Conservation (phyloP, 2,797 vertebrate genomes). For the Arremon aurantiirostris region DNA sequence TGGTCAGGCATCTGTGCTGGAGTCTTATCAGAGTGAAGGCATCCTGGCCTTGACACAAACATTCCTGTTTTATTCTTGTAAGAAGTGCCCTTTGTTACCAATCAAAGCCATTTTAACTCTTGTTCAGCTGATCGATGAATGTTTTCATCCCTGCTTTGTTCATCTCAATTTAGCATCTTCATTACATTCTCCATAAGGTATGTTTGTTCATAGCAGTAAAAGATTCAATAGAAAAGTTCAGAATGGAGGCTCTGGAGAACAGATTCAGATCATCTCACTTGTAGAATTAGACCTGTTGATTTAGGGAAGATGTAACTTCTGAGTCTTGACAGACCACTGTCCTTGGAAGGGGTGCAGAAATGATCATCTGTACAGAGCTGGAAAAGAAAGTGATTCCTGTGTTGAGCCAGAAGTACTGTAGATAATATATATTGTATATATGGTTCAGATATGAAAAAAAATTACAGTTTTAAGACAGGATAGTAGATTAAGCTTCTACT, state of each 20-base stretch:
- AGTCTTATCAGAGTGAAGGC: background rate
- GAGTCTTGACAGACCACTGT: background rate
- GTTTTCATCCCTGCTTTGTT: background rate
- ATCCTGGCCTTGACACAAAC: background rate
- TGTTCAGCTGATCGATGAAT: background rate
- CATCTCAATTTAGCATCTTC: background rate
- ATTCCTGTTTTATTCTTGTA: background rate
- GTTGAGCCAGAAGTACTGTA: background rate
- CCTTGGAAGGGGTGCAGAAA: background rate
- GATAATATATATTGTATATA: background rate
- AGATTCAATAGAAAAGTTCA: background rate
- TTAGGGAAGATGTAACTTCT: background rate
- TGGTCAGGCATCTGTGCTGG: background rate
- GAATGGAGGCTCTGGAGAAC: background rate
- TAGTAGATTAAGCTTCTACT: background rate
- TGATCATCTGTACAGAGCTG: background rate
- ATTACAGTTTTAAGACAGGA: accelerated
- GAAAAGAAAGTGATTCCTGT: background rate
- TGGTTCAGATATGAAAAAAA: background rate
- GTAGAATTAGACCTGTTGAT: background rate
- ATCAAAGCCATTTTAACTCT: background rate
- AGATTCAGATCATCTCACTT: background rate
- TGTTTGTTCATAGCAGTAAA: background rate
- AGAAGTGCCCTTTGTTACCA: background rate
- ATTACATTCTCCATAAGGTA: background rate